These are phyloP conservation scores for Cricetomys ansorgei DNA, from an alignment of 2,113 vertebrate genomes.

Conservation along the genomic window DNA sequence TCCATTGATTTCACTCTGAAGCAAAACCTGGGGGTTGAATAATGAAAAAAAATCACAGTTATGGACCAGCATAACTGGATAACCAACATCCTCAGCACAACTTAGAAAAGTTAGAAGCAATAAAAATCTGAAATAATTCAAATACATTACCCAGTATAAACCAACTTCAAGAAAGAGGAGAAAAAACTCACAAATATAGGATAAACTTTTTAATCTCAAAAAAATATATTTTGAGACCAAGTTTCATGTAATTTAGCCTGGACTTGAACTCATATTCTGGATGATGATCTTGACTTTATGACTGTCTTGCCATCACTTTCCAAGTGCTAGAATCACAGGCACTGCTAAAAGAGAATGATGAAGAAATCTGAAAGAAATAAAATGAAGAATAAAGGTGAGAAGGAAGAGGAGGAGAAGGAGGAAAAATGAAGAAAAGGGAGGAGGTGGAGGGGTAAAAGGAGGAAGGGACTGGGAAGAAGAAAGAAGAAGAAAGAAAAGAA, in stretches of 20 bases:
- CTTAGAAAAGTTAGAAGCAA: background rate
- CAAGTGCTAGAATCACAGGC: background rate
- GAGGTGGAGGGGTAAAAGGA: background rate
- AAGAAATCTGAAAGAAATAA: no score
- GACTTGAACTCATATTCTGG: no score
- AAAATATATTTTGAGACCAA: no score
- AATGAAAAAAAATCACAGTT: background rate
- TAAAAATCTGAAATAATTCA: background rate
- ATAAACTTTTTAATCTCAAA: background rate
- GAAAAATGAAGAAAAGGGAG: no score
- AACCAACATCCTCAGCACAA: background rate
- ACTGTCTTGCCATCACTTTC: no score
- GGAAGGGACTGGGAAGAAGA: no score
- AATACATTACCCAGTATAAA: background rate
- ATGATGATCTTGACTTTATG: no score
- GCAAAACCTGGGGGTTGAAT: background rate
- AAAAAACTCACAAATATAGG: background rate
- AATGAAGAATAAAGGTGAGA: background rate
- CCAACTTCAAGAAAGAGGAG: background rate
- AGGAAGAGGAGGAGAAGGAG: no score
- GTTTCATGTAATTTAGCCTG: no score
- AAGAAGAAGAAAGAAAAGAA: no score
- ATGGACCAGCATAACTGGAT: background rate
- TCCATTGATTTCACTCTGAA: background rate
- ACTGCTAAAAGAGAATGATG: background rate